Base-by-base conservation (phyloP, 2,113 vertebrate genomes). In the Sinocyclocheilus grahami region DNA sequence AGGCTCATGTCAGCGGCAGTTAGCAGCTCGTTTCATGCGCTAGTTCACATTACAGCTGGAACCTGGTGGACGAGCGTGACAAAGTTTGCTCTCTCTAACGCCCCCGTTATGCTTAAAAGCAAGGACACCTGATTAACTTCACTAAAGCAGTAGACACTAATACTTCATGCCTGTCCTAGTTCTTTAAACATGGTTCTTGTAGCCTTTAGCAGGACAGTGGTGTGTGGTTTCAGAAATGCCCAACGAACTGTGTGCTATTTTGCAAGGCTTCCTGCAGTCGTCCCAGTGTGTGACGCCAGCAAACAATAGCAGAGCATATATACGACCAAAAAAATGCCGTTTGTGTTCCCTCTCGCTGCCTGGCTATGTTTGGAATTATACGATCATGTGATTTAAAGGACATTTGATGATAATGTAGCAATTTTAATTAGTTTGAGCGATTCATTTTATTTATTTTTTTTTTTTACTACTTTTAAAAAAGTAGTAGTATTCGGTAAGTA, bases 31-130 rank as follows among this genome's bases (percentile, higher is more conserved):
- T 58, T 77, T 10, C 48, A 24, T 24, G 53, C 65, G 77, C 27
- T 24, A 77, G 55, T 83, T 83, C n/a, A 85, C 83, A 42, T 86
- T 85, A 82, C 42, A 60, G 48, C 16, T 3, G 10, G 55, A 46
- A 60, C 65, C 51, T 55, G 13, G 18, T 27, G 55, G 37, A 24
- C n/a, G 1, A 37, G 75, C 8, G 51, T 84, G 78, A 87, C n/a
- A 63, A 11, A 22, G 74, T 83, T 76, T 33, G 22, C 4, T 42
- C 74, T 24, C 72, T 51, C 46, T 65, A 63, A 9, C 42, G 20
- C 51, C 24, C 3, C 37, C 13, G 58, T 22, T 79, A 60, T 75
- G 67, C 74, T 24, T 58, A 71, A 69, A 82, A 79, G 60, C 69
- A 62, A 42, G 71, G 71, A 83, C 67, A 86, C 55, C 30, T 84